These are phyloP conservation scores for Climacteris rufus DNA, from an alignment of 2,113 vertebrate species.

Conservation along the genomic window DNA sequence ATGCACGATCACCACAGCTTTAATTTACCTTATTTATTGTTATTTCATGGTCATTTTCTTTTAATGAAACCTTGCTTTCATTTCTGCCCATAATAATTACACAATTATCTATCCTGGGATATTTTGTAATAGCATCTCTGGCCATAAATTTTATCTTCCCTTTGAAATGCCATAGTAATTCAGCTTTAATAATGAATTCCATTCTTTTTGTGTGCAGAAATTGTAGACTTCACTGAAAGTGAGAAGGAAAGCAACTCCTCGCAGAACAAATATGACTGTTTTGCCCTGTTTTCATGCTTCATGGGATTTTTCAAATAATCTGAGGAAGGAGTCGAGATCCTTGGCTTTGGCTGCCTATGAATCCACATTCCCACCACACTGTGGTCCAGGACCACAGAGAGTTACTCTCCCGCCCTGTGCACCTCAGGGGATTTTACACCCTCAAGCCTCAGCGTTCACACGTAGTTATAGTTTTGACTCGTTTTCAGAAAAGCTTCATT, in stretches of 20 bases:
- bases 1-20: neutral
- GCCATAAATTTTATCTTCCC: slow-evolving; percentile 5
- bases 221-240: neutral
- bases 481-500: neutral
- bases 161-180: slow-evolving; percentile 15
- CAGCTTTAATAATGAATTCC: slow-evolving; percentile 26
- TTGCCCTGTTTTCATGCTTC: neutral
- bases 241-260: neutral
- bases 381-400: neutral
- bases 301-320: neutral
- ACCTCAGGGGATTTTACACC: neutral
- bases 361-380: neutral
- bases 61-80: slow-evolving; percentile 39
- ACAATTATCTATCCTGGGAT: slow-evolving; percentile 23
- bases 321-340: neutral
- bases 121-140: slow-evolving; percentile 12
- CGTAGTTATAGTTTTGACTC: rapidly evolving
- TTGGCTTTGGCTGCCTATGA: neutral
- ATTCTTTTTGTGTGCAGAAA: neutral
- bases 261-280: neutral
- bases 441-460: neutral
- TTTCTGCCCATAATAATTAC: slow-evolving; percentile 44
- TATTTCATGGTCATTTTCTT: slow-evolving; percentile 51
- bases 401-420: rapidly evolving
- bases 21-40: slow-evolving; percentile 45